Base-by-base conservation (phyloP, 2,113 vertebrate species). In the Pseudolaguvia tuberculata region DNA sequence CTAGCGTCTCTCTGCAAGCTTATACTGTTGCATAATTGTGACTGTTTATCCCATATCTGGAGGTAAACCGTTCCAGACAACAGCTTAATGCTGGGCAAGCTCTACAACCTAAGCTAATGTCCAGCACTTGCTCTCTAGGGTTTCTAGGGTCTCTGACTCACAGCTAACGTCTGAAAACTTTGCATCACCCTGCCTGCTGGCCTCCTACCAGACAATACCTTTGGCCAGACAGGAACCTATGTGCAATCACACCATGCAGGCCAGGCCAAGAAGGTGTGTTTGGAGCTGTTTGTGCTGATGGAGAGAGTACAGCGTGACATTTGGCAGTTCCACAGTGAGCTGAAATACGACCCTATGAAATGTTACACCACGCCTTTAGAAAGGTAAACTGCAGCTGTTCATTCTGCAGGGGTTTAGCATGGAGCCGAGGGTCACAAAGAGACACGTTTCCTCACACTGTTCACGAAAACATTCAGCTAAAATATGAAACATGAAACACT, bases 41-140 rank as follows among this genome's bases (percentile, higher is more conserved):
- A 31, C 55, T 75, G 79, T 83, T 81, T 84, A 77, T 79, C 31
- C 59, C 25, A 52, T 62, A 59, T 78, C 79, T 78, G 77, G 73
- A 58, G 15, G 75, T 80, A 78, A 72, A 78, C 76, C 63, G 53
- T 56, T 78, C 79, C 75, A 75, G 76, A 81, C 76, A 65, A 72
- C 25, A 78, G 59, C 69, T 77, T 70, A 47, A 69, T 21, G 62
- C 47, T 68, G 66, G 80, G 69, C 70, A 76, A 20, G 59, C 72
- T 78, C 21, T 45, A 67, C 23, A 17, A 62, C 77, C 79, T 78
- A 77, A 70, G 68, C 65, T 76, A 27, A 68, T 45, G 61, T 76
- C 29, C 72, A 59, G 56, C 35, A 18, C 50, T 59, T 11, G n/a
- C 59, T 56, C 66, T 70, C 70, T 66, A 48, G 67, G 75, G 59